Conservation (phyloP, 2,113 vertebrate species). For the Muntiacus muntjak region DNA sequence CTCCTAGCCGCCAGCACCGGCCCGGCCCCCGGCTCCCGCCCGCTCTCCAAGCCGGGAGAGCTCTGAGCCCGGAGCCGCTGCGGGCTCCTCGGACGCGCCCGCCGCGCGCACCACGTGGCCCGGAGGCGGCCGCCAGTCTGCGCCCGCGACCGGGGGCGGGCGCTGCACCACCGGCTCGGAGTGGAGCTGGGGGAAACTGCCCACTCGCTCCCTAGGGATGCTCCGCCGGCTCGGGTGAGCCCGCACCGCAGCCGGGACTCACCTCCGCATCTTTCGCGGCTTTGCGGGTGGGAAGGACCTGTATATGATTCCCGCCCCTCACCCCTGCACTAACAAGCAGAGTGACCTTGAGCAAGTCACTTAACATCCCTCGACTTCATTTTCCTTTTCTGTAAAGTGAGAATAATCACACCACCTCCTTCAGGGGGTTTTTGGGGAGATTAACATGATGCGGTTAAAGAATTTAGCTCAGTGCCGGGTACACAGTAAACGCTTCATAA, state of each 20-base stretch:
- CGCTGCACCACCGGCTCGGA: slow-evolving; percentile 11
- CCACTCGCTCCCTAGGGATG: not conserved
- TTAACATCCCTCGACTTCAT: slow-evolving; percentile 26
- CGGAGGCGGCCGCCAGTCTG: slow-evolving; percentile 57
- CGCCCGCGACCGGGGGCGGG: slow-evolving; percentile 49
- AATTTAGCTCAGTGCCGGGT: not conserved
- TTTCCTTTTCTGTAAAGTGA: not conserved
- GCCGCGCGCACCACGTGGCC: slow-evolving; percentile 75
- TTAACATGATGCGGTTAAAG: not conserved
- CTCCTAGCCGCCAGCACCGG: not conserved
- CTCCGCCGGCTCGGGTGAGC: not conserved
- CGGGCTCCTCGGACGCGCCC: slow-evolving; percentile 57
- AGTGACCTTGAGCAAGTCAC: slow-evolving; percentile 64
- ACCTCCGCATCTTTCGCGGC: not conserved
- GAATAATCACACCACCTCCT: not conserved
- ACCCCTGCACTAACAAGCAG: not conserved
- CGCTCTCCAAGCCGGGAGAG: not conserved
- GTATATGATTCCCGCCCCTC: not conserved
- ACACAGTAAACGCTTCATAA: not conserved
- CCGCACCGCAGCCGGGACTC: not conserved
- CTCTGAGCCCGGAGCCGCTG: not conserved
- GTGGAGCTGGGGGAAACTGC: not conserved
- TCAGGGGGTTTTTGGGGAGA: not conserved
- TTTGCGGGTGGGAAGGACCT: not conserved
- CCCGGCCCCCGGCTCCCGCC: not conserved